Evolutionary conservation across 2,888 invertebrate genomes (phyloP), one percentile per base, ranked within the genome.

Genomic region (Tanytarsus gracilentus): DNA sequence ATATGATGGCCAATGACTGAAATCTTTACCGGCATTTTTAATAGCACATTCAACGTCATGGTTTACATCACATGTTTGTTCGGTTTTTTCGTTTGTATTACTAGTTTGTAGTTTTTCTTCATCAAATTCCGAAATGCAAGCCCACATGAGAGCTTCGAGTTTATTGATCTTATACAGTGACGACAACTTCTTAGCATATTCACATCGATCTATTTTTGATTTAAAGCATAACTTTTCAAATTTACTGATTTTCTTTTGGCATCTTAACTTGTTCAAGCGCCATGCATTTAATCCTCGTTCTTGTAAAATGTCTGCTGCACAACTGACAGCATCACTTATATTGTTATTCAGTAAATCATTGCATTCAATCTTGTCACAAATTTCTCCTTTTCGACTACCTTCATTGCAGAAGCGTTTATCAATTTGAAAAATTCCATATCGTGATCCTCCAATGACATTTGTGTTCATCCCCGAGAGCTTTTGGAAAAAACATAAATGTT

Each of bases 271-370:
- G 23, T 21, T 21, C 11, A 70, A 69, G 53, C 68, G 66, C 73
- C 73, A 74, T 1, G 73, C 74, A 7, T 78, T 77, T 68, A 83
- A 87, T 0, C 87, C 87, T 69, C 85, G 85, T 67, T 85, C 84
- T 14, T 80, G 75, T 68, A 79, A 78, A 52, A 88, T 81, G 51
- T 72, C 74, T 14, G 78, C 74, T 16, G 82, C 81, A 68, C 88
- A 88, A 23, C 72, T 70, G 7, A 86, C 74, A 69, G 88, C 88
- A 67, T 88, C 83, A 7, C 76, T 69, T 62, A 88, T 81, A 68
- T 87, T 81, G 50, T 84, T 83, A 67, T 88, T 82, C 33, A 82
- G 77, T 26, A 88, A 72, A 1, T 78, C 77, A 1, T 77, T 71
- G 68, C 86, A 86, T 0, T 77, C 69, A 1, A 77, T 67, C n/a